phyloP scores from a whole-genome alignment of 2,113 vertebrate species.

The Colinus virginianus region DNA sequence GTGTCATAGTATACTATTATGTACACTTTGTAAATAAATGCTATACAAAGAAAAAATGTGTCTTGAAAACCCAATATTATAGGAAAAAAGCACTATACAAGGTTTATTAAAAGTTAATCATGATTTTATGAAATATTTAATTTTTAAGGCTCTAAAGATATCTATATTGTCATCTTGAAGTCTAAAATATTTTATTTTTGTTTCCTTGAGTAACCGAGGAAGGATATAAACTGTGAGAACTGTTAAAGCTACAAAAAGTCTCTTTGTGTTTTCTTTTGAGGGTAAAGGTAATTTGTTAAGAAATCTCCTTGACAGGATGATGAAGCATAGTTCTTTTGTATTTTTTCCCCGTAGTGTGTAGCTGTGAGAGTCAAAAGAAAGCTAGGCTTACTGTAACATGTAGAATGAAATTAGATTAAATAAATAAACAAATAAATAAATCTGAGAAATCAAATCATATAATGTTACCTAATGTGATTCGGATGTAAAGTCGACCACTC shows the following conservation, averaged over 20 bases:
- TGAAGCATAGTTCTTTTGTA: conserved; percentile 86
- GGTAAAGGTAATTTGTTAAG: conserved; percentile 90
- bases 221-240: conserved; percentile 78
- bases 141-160: conserved; percentile 52
- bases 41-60: neutral
- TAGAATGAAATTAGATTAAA: conserved; percentile 85
- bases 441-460: conserved; percentile 76
- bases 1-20: neutral
- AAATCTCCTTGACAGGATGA: conserved; percentile 91
- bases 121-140: conserved; percentile 50
- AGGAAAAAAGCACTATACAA: neutral
- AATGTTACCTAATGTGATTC: conserved; percentile 74
- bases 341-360: conserved; percentile 80
- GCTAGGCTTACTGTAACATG: conserved; percentile 79
- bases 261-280: conserved; percentile 85
- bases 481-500: conserved; percentile 74
- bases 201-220: conserved; percentile 74
- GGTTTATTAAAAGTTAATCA: neutral
- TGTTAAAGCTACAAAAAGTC: conserved; percentile 82
- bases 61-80: neutral
- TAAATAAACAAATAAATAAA: neutral
- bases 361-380: conserved; percentile 84
- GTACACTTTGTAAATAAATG: neutral
- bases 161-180: conserved; percentile 43
- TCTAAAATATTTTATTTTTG: conserved; percentile 47